These are phyloP conservation scores for Chiloscyllium plagiosum DNA, from an alignment of 2,113 vertebrate species.

Conservation along the genomic window DNA sequence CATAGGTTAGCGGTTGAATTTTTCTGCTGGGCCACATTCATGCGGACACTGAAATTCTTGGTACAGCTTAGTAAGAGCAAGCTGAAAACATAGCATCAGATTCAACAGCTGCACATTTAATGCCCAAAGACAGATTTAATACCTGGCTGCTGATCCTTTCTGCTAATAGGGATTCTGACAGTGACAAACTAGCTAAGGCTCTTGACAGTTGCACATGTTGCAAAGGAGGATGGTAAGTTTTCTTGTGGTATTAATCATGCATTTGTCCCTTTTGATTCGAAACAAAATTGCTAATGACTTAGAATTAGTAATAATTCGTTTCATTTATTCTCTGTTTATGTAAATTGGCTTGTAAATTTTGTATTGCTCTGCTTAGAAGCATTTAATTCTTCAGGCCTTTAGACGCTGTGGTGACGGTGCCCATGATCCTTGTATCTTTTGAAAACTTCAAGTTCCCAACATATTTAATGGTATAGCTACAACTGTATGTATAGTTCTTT, in stretches of 20 bases:
- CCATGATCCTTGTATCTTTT: not conserved
- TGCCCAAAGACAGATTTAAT: constrained; percentile 1
- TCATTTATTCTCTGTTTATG: not conserved
- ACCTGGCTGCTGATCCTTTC: not conserved
- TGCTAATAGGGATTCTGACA: not conserved
- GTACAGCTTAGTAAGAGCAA: not conserved
- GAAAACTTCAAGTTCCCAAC: not conserved
- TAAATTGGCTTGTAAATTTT: not conserved
- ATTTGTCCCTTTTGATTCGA: not conserved
- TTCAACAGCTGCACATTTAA: not conserved
- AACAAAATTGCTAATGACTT: not conserved
- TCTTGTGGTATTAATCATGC: not conserved
- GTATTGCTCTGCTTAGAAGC: not conserved
- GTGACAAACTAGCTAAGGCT: not conserved
- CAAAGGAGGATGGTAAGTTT: not conserved
- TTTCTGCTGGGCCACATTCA: not conserved
- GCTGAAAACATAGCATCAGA: not conserved
- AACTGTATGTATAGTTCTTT: too few species aligned
- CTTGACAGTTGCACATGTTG: not conserved
- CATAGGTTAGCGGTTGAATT: not conserved
- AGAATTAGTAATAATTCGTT: not conserved
- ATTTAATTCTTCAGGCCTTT: not conserved
- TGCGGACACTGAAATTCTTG: not conserved
- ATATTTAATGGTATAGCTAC: too few species aligned
- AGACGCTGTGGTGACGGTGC: not conserved